Evolutionary conservation across 2,113 vertebrate species (phyloP).

Genomic region (Sisor rabdophorus): DNA sequence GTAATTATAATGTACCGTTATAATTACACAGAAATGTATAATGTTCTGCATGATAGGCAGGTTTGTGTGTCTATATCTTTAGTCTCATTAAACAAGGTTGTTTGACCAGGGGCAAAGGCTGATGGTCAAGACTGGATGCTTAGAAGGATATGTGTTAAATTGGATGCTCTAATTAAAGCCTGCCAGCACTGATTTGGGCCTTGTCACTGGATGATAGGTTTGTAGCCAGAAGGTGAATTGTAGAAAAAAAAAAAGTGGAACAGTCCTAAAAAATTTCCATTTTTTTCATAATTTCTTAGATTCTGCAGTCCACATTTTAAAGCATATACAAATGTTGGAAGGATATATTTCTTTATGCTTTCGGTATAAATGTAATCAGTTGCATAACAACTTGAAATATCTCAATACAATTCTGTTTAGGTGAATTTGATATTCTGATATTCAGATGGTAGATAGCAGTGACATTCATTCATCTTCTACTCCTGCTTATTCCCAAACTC

Average conservation of each 20-base stretch:
- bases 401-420: not conserved
- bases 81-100: slow-evolving; percentile 7
- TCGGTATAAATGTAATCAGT: not conserved
- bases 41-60: slow-evolving; percentile 37
- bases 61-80: slow-evolving; percentile 1
- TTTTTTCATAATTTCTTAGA: slow-evolving; percentile 58
- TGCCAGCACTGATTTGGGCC: slow-evolving; percentile 65
- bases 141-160: slow-evolving; percentile 50
- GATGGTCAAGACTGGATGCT: slow-evolving; percentile 50
- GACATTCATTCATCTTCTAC: too few relatives aligned
- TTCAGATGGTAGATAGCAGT: not conserved
- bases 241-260: slow-evolving; percentile 48
- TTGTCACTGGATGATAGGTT: slow-evolving; percentile 59
- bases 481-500: too few relatives aligned
- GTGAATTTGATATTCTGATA: not conserved
- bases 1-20: slow-evolving; percentile 42
- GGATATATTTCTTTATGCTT: not conserved
- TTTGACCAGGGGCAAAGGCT: slow-evolving; percentile 42
- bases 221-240: slow-evolving; percentile 46
- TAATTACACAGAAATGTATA: slow-evolving; percentile 60
- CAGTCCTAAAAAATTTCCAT: slow-evolving; percentile 21
- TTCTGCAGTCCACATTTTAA: slow-evolving; percentile 60
- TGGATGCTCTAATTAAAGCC: slow-evolving; percentile 62
- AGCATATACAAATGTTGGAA: not conserved
- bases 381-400: not conserved